Evolutionary conservation across 2,888 invertebrate species (phyloP).

Genomic region (Eupithecia vulgata): DNA sequence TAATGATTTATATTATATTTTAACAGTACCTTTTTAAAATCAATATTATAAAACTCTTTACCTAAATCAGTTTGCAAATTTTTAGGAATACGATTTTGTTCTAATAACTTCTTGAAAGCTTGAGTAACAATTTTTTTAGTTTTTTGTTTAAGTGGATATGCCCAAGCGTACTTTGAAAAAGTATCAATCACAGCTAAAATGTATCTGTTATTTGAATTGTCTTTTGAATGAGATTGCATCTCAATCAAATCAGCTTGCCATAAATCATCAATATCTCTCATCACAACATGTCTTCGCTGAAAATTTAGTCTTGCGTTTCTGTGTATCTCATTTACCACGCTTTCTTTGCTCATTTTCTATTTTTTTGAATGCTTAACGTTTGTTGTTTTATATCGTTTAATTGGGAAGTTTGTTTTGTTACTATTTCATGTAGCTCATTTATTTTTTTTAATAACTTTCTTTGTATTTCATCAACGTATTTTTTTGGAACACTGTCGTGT

Average conservation of each 20-base stretch:
- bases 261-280: no score
- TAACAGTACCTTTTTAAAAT: background rate
- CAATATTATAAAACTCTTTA: no score
- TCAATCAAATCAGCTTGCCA: background rate
- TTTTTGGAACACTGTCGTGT: no score
- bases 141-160: background rate
- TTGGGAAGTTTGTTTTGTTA: no score
- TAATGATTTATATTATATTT: background rate
- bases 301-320: background rate
- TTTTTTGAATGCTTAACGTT: no score
- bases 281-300: background rate
- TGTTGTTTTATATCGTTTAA: no score
- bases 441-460: no score
- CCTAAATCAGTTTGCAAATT: no score
- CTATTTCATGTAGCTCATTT: no score
- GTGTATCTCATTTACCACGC: background rate
- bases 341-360: no score
- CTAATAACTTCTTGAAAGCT: background rate
- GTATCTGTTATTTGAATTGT: background rate
- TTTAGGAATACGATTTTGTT: background rate
- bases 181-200: background rate
- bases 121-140: background rate
- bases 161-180: background rate
- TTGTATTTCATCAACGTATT: no score
- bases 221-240: background rate